Conservation (phyloP, 2,888 invertebrate genomes). For the Hoplodrina ambigua region DNA sequence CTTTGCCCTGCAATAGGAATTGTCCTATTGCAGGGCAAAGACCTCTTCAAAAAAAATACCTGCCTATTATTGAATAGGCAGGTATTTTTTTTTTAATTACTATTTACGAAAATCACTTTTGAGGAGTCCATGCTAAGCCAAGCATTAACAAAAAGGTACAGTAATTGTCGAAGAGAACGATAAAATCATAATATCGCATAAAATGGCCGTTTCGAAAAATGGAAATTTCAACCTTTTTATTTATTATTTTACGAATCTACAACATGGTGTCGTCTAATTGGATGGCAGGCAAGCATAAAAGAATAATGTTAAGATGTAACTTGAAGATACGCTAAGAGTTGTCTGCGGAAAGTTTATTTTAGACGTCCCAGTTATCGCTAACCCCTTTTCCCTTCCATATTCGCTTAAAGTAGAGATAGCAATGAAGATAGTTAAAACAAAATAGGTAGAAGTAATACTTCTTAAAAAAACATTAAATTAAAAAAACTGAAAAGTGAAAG, state of each 20-base stretch:
- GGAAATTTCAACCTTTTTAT: slow-evolving; percentile 7
- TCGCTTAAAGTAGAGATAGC: slow-evolving; percentile 1
- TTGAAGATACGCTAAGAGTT: slow-evolving; percentile 1
- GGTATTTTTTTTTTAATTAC: no score
- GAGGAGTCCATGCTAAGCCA: no score
- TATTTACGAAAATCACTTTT: no score
- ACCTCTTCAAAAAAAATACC: no score
- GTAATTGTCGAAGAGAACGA: slow-evolving; percentile 7
- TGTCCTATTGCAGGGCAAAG: no score
- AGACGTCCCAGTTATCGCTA: slow-evolving; percentile 33
- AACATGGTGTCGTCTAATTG: slow-evolving; percentile 15
- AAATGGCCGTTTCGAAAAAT: slow-evolving; percentile 15
- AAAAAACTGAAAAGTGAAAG: no score
- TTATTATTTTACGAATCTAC: slow-evolving; percentile 26
- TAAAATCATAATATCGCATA: slow-evolving; percentile 30
- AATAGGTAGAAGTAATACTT: background rate
- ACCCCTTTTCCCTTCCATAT: background rate
- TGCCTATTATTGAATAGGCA: no score
- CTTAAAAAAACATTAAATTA: no score
- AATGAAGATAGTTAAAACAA: slow-evolving; percentile 10
- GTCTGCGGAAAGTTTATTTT: slow-evolving; percentile 32
- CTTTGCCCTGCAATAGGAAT: no score
- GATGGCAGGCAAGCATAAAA: slow-evolving; percentile 2
- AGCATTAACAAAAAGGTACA: background rate
- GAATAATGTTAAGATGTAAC: slow-evolving; percentile 11